Percentiles rank a stretch among this genome's conserved stretches.
Conservation (phyloP, 2,888 invertebrate species). For the Pediacus dermestoides region DNA sequence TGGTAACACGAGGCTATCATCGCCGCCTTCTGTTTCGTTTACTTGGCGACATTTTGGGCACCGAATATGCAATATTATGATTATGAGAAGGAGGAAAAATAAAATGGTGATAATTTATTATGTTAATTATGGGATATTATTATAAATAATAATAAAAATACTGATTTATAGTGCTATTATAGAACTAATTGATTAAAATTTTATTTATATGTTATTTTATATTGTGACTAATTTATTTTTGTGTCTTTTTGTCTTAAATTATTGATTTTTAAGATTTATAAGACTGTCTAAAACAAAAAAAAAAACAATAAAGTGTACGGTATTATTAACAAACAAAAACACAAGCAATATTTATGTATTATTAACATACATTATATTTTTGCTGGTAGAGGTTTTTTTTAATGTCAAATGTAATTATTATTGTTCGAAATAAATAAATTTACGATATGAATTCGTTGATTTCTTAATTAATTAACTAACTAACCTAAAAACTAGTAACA, state of each 20-base stretch:
- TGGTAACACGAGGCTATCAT: too few species aligned
- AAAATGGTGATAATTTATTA: slow-evolving; percentile 4
- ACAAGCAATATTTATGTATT: slow-evolving; percentile 41
- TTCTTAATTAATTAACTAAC: too few species aligned
- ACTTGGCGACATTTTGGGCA: too few species aligned
- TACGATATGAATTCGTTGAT: too few species aligned
- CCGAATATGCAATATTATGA: too few species aligned
- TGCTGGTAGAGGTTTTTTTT: slow-evolving; percentile 36
- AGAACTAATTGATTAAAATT: too few species aligned
- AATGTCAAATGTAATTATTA: too few species aligned
- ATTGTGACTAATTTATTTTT: slow-evolving; percentile 15
- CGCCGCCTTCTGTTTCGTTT: too few species aligned
- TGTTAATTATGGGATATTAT: slow-evolving; percentile 4
- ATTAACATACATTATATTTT: slow-evolving; percentile 39
- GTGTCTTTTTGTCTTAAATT: slow-evolving; percentile 36
- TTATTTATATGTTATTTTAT: background rate
- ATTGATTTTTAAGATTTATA: slow-evolving; percentile 32
- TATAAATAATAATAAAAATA: slow-evolving; percentile 6
- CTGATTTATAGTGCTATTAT: slow-evolving; percentile 5
- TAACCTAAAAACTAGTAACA: too few species aligned
- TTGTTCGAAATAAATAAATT: background rate
- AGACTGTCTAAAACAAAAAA: slow-evolving; percentile 28
- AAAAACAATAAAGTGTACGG: too few species aligned
- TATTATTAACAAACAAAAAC: slow-evolving; percentile 22
- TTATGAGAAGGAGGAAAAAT: too few species aligned